Evolutionary conservation across 92 coral and sea anemone species (phyloP), one percentile per base, ranked within the genome.

Genomic region (Palythoa heliodiscus): DNA sequence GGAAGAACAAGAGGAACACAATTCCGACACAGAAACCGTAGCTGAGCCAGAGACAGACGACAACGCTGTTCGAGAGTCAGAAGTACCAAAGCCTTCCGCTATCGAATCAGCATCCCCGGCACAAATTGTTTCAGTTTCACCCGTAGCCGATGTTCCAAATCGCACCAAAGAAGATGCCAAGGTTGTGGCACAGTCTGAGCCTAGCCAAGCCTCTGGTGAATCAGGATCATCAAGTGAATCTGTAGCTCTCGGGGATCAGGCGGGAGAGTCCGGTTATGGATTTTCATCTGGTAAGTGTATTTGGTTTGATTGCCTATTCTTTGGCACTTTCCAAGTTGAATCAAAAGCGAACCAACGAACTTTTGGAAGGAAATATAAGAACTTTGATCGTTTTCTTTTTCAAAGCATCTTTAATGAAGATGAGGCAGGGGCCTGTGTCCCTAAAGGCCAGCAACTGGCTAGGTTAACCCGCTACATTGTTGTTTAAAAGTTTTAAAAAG

Each of bases 141-240:
- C 67, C 1, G 79, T 35, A 14, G 24, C 48, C 43, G 73, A 39
- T 23, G 66, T 69, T 19, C 53, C 64, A 3, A 87, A 86, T 35
- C 63, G 82, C 11, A 22, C 87, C 8, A 69, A 82, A 40, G 73
- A 82, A 50, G 78, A 81, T n/a, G 82, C 55, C 15, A 75, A 87
- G 19, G 83, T 70, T 64, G 76, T 35, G 24, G 19, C 77, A 17
- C 87, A 70, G 11, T 11, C 84, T 6, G 86, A 77, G 0, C 72
- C 85, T 25, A 77, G 10, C n/a, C 77, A 87, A 20, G 38, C 70
- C 48, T 43, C 90, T 38, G 86, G 86, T 17, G 91, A 90, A 40
- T 83, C 87, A 16, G 83, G 77, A 16, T 64, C 83, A 63, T 88
- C 80, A 60, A 73, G 78, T 75, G 22, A 78, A 43, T 70, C 86